Conservation (phyloP, 2,888 invertebrate genomes). For the Zaprionus lineosus region DNA sequence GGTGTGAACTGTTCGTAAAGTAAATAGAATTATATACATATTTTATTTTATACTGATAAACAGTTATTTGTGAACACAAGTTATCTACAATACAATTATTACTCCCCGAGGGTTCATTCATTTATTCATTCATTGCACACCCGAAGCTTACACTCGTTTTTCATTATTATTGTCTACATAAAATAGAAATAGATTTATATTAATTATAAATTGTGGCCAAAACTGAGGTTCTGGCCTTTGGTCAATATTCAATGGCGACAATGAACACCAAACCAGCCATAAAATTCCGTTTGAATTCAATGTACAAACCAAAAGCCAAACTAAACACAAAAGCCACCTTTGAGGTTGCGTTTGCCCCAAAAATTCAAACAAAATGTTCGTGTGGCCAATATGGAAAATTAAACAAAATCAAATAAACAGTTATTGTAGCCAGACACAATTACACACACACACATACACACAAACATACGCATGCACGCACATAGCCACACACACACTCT, state of each 20-base stretch:
- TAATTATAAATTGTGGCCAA: constrained; percentile 54
- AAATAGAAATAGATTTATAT: constrained; percentile 3
- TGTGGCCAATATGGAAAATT: constrained; percentile 59
- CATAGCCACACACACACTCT: constrained; percentile 3
- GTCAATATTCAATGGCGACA: constrained; percentile 38
- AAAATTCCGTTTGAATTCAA: constrained; percentile 50
- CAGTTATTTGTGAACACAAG: too few relatives aligned
- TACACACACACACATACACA: constrained; percentile 4
- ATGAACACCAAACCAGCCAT: constrained; percentile 41
- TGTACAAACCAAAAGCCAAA: constrained; percentile 69
- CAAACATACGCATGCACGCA: constrained; percentile 5
- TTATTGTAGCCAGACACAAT: constrained; percentile 33
- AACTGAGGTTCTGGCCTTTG: constrained; percentile 44
- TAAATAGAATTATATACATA: too few relatives aligned
- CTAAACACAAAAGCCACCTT: constrained; percentile 75
- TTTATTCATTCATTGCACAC: neutral
- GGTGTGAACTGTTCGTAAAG: too few relatives aligned
- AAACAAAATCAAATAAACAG: constrained; percentile 56
- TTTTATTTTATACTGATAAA: too few relatives aligned
- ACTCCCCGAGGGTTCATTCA: neutral
- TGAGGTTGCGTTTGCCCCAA: constrained; percentile 59
- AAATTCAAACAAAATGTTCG: constrained; percentile 48
- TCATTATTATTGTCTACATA: neutral
- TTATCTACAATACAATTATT: too few relatives aligned
- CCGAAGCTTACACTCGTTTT: too few relatives aligned